Conservation (phyloP, 2,113 vertebrate genomes). For the Apodemus sylvaticus region DNA sequence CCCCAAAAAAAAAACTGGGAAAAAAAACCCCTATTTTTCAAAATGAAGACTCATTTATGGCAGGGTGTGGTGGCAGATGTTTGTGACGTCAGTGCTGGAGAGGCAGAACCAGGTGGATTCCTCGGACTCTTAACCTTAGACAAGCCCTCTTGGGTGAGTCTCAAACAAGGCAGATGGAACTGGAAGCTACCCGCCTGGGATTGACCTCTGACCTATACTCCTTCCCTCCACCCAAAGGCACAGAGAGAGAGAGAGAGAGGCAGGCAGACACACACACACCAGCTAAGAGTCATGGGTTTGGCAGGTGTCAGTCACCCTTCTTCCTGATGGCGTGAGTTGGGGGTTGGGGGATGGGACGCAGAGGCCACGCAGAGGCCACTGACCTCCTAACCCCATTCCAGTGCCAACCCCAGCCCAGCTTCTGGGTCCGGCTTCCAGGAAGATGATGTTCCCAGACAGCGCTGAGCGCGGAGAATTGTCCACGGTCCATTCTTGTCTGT, state of each 20-base stretch:
- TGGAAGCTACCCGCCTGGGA: background rate
- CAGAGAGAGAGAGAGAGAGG: too few relatives aligned
- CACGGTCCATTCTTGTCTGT: too few relatives aligned
- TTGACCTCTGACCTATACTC: background rate
- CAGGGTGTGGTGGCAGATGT: background rate
- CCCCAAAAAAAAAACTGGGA: too few relatives aligned
- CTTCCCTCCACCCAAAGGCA: background rate
- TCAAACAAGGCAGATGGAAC: background rate
- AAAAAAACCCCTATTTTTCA: background rate
- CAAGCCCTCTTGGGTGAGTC: background rate
- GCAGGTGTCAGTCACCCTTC: too few relatives aligned
- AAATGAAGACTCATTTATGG: slow-evolving; percentile 3
- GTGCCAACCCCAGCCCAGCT: fast-evolving
- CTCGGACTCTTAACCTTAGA: background rate
- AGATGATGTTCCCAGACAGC: fast-evolving
- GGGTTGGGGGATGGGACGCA: background rate
- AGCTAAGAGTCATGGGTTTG: background rate
- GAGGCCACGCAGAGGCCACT: background rate
- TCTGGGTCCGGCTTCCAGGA: background rate
- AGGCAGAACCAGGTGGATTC: background rate
- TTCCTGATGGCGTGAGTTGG: background rate
- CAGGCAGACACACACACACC: background rate
- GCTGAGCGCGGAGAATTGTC: too few relatives aligned
- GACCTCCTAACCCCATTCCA: background rate
- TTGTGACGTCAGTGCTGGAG: background rate